Evolutionary conservation across 2,888 invertebrate genomes (phyloP).

Genomic region (Parnassius smintheus): DNA sequence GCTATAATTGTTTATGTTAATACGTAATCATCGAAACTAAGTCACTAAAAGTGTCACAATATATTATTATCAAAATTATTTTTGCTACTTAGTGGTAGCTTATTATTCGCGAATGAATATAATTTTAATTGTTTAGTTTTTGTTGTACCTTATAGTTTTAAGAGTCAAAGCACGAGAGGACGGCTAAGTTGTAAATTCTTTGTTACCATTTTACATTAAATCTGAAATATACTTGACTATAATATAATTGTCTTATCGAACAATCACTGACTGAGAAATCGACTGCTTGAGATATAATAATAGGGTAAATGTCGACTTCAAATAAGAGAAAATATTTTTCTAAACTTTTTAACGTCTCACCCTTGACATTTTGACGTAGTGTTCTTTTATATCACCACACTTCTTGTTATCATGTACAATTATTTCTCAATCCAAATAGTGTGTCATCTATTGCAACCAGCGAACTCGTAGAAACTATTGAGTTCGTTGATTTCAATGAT

Average conservation of each 20-base stretch:
- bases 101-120: slow-evolving; percentile 4
- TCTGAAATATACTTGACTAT: slow-evolving; percentile 25
- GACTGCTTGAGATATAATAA: slow-evolving; percentile 67
- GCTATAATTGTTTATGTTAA: slow-evolving; percentile 41
- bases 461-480: background rate
- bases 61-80: slow-evolving; percentile 28
- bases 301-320: slow-evolving; percentile 68
- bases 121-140: slow-evolving; percentile 28
- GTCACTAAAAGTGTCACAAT: slow-evolving; percentile 70
- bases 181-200: slow-evolving; percentile 24
- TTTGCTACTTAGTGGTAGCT: slow-evolving; percentile 23
- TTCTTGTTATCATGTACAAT: slow-evolving; percentile 53
- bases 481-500: slow-evolving; percentile 31
- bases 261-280: slow-evolving; percentile 70
- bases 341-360: slow-evolving; percentile 75
- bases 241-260: slow-evolving; percentile 28
- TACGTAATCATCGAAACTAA: slow-evolving; percentile 52
- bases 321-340: slow-evolving; percentile 73
- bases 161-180: slow-evolving; percentile 10
- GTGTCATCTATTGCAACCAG: slow-evolving; percentile 23
- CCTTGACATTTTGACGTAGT: slow-evolving; percentile 53
- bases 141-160: slow-evolving; percentile 26
- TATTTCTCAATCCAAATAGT: slow-evolving; percentile 33
- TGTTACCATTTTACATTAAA: slow-evolving; percentile 31
- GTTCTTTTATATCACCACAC: slow-evolving; percentile 66